phyloP scores from a whole-genome alignment of 2,113 vertebrate species.

The Trachemys scripta region DNA sequence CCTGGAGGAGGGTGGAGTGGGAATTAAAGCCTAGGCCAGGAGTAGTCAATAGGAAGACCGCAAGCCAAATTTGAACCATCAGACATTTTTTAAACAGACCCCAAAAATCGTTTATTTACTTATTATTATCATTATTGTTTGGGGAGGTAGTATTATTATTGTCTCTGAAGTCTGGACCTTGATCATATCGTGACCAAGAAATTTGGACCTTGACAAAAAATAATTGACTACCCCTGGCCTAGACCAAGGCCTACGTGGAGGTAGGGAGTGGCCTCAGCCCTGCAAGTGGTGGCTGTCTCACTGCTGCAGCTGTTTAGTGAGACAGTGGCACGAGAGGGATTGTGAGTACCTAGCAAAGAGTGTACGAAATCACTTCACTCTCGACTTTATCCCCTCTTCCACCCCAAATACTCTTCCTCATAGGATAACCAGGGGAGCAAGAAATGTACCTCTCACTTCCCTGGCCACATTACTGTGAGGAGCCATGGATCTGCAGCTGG shows the following conservation, averaged over 20 bases:
- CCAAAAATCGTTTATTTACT: not conserved
- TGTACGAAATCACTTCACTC: not conserved
- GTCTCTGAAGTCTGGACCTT: not conserved
- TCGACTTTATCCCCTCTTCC: not conserved
- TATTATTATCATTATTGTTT: not conserved
- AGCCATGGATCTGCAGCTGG: not conserved
- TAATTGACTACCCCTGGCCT: not conserved
- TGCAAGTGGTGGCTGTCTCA: not conserved
- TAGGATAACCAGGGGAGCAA: not conserved
- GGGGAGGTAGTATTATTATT: not conserved
- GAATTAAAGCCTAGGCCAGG: not conserved
- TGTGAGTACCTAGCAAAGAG: not conserved
- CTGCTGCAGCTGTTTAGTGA: accelerated
- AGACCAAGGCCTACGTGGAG: not conserved
- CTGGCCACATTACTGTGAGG: not conserved
- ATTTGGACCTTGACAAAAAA: not conserved
- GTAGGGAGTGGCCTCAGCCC: no score
- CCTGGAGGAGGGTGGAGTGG: not conserved
- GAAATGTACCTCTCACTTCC: not conserved
- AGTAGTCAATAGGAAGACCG: not conserved
- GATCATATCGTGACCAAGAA: not conserved
- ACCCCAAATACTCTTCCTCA: not conserved
- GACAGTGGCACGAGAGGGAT: not conserved
- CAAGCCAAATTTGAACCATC: not conserved
- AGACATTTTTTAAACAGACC: not conserved